Evolutionary conservation across 1,140 invertebrate species (phyloP), one percentile per base, ranked within the genome.

Genomic region (Dreissena polymorpha): DNA sequence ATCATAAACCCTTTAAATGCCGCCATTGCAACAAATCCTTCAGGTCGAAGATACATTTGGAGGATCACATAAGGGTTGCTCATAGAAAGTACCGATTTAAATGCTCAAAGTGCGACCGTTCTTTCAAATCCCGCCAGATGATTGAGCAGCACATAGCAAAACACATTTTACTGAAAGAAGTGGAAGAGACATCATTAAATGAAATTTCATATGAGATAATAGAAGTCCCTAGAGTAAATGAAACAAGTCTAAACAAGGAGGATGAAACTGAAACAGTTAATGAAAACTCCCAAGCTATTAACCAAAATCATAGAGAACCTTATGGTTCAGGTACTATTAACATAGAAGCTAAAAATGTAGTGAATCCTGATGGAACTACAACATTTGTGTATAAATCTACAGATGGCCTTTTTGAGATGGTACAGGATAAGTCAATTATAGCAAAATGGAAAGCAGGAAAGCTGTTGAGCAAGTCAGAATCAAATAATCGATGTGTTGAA

Each of bases 11-110:
- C 0, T 53, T 72, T 23, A 10, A 82, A 68, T 82, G 79, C 57
- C 10, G 27, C 0, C 16, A 51, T 6, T 82, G 79, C 68, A 49
- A 49, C 13, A 82, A 68, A 29, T 51, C 10, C 6, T 82, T 64
- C 49, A 82, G 74, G 74, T 71, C 55, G 49, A 67, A 53, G 16
- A 64, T 55, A 29, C 79, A 82, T 74, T 14, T 82, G 16, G 51
- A 65, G 5, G 79, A 82, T 68, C 79, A 82, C 29, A 74, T 64
- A 23, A 23, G 71, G 25, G 53, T 63, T 65, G 79, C 74, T 29
- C 79, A 82, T 57, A 27, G 21, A 16, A 73, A 51, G 70, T 51
- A 29, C 16, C 64, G 57, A 25, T 74, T 51, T 50, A 5, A 50
- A 6, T 82, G 79, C 27, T n/a, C 50, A 0, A n/a, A 50, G n/a